Conservation (phyloP, 2,888 invertebrate genomes). For the Calliphora vomitoria region DNA sequence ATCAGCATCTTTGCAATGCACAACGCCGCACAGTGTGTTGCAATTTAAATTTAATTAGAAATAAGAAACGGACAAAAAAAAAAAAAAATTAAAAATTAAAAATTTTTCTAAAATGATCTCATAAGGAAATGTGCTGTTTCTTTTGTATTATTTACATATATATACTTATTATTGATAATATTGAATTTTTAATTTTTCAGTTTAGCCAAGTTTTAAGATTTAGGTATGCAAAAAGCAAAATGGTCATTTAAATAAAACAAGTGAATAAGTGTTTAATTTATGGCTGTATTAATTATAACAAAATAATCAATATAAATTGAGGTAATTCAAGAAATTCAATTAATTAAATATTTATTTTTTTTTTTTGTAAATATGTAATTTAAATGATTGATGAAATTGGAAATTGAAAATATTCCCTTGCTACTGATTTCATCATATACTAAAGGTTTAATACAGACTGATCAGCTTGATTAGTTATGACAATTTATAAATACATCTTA, state of each 20-base stretch:
- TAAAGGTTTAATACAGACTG: no score
- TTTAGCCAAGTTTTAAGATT: not conserved
- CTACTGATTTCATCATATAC: no score
- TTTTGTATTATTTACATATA: conserved; percentile 27
- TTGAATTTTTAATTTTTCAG: conserved; percentile 16
- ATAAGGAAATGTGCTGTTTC: conserved; percentile 43
- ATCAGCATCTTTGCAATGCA: conserved; percentile 11
- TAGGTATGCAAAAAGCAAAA: conserved; percentile 35
- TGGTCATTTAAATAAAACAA: conserved; percentile 46
- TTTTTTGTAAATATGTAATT: not conserved
- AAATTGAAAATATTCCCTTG: no score
- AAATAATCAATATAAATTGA: not conserved
- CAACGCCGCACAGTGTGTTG: conserved; percentile 5
- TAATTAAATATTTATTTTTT: not conserved
- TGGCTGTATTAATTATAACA: not conserved
- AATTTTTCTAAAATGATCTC: conserved; percentile 45
- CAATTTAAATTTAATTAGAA: conserved; percentile 58
- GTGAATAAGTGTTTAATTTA: conserved; percentile 26
- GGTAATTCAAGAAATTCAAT: not conserved
- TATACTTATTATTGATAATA: conserved; percentile 34
- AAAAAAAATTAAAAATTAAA: no score
- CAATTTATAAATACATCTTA: not conserved
- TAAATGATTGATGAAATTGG: no score
- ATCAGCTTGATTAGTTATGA: no score
- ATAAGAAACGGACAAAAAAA: conserved; percentile 4